These are phyloP conservation scores for Danio rerio DNA, from an alignment of 2,113 vertebrate genomes.

Conservation along the genomic window DNA sequence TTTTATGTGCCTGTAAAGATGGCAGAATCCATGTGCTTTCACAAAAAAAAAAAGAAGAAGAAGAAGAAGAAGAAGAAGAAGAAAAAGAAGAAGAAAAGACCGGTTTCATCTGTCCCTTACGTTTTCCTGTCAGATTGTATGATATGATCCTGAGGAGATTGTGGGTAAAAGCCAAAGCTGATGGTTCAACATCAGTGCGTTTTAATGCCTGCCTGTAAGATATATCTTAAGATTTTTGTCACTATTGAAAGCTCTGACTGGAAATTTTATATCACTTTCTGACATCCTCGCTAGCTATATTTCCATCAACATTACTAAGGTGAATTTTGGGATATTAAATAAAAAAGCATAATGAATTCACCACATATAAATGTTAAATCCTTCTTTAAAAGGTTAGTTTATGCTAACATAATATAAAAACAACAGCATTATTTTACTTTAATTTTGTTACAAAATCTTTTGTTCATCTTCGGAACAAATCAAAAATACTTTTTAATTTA, in stretches of 20 bases:
- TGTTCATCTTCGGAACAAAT: no score
- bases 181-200: conserved; percentile 11
- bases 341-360: not conserved
- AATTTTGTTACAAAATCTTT: no score
- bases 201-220: conserved; percentile 7
- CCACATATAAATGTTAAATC: no score
- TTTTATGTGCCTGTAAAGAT: conserved; percentile 26
- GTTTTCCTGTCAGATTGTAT: conserved; percentile 7
- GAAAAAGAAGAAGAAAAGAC: no score
- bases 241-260: not conserved
- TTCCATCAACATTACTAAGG: not conserved
- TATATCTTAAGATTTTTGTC: not conserved
- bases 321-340: not conserved
- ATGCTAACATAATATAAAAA: no score
- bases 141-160: not conserved
- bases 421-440: no score
- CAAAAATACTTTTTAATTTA: no score
- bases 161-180: not conserved
- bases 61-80: no score
- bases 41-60: not conserved
- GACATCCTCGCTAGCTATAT: not conserved
- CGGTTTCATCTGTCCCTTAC: conserved; percentile 5
- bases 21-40: not conserved
- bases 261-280: not conserved
- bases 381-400: no score